Conservation (phyloP, 2,888 invertebrate species). For the Orthosia incerta region DNA sequence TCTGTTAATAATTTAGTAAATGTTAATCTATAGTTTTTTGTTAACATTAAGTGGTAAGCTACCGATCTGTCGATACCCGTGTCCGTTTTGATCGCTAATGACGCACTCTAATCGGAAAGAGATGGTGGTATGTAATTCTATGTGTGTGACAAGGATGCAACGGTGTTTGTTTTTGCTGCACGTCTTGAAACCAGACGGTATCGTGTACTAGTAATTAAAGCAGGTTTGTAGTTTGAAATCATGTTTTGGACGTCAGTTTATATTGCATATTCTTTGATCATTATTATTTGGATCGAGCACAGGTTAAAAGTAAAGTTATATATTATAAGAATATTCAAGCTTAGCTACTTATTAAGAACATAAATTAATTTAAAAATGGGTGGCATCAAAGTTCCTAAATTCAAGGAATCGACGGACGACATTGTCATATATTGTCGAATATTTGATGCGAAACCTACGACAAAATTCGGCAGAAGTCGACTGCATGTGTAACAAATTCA, state of each 20-base stretch:
- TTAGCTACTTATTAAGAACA: not conserved
- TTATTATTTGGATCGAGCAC: not conserved
- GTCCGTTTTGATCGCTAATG: slow-evolving; percentile 57
- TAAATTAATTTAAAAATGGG: not conserved
- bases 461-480: not conserved
- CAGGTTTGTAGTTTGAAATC: slow-evolving; percentile 37
- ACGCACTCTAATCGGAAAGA: slow-evolving; percentile 36
- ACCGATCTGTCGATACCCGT: slow-evolving; percentile 65
- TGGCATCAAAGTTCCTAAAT: too few relatives aligned
- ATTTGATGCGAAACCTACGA: not conserved
- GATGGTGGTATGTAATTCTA: not conserved
- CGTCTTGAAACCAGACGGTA: slow-evolving; percentile 50
- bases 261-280: not conserved
- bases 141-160: slow-evolving; percentile 28
- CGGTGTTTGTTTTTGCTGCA: slow-evolving; percentile 53
- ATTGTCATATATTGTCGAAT: not conserved
- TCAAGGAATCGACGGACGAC: not conserved
- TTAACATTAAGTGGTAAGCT: slow-evolving; percentile 58
- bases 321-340: not conserved
- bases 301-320: not conserved
- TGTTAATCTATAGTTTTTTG: slow-evolving; percentile 54
- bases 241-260: slow-evolving; percentile 28
- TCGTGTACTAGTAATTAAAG: slow-evolving; percentile 51
- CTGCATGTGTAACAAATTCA: not conserved
- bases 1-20: slow-evolving; percentile 31